Conservation (phyloP, 2,888 invertebrate species). For the Eilema griseolum region DNA sequence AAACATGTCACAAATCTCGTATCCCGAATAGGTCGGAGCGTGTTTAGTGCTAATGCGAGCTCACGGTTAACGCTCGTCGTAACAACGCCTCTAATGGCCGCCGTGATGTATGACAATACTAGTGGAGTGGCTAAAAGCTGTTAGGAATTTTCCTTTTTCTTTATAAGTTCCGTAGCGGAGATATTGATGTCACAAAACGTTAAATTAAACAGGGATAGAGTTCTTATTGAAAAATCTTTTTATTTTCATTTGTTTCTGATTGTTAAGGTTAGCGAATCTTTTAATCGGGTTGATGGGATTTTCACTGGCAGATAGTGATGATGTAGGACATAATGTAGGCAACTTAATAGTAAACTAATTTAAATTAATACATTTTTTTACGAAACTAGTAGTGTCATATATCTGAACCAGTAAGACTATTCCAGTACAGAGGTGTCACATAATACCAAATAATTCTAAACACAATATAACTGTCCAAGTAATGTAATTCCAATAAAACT, state of each 20-base stretch:
- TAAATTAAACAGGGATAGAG: not conserved
- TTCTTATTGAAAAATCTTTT: not conserved
- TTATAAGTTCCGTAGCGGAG: not conserved
- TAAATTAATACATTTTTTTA: too few species aligned
- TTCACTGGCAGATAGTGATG: too few species aligned
- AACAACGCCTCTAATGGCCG: constrained; percentile 45
- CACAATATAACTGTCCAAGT: not conserved
- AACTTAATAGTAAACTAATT: too few species aligned
- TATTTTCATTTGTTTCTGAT: too few species aligned
- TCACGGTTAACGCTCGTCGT: constrained; percentile 37
- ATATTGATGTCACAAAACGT: not conserved
- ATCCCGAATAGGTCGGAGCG: constrained; percentile 17
- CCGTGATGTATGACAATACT: constrained; percentile 30
- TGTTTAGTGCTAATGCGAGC: constrained; percentile 43
- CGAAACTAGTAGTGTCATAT: too few species aligned
- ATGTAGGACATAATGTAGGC: too few species aligned
- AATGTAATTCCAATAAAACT: not conserved
- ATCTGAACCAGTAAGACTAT: too few species aligned
- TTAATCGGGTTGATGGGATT: too few species aligned
- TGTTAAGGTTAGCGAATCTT: too few species aligned
- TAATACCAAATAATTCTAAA: not conserved
- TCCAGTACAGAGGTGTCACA: not conserved
- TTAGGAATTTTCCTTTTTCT: not conserved
- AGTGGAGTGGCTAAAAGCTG: constrained; percentile 16
- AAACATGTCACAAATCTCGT: constrained; percentile 7